Percentiles rank a stretch among this genome's conserved stretches.
phyloP scores from a whole-genome alignment of 2,797 vertebrate species.

The Fratercula arctica region DNA sequence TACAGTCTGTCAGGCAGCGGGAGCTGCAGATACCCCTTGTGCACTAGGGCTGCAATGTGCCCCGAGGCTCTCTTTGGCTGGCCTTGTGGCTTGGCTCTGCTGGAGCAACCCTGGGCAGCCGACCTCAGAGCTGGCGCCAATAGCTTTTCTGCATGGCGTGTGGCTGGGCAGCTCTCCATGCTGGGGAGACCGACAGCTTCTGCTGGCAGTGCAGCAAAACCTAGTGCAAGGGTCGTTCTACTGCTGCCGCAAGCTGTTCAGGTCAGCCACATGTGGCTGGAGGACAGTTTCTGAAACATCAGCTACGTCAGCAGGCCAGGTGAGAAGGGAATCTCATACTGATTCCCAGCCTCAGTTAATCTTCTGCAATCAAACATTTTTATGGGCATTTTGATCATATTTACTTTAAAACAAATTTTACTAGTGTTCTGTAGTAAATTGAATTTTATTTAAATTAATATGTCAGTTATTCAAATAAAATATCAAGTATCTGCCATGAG shows the following conservation, averaged over 20 bases:
- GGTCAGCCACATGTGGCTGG: not conserved
- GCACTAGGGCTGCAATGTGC: not conserved
- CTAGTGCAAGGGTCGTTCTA: not conserved
- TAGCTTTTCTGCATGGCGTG: fast-evolving
- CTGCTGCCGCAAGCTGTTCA: not conserved
- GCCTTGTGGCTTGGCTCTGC: fast-evolving
- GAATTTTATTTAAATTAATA: constrained; percentile 37
- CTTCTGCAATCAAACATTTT: not conserved
- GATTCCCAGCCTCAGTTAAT: not conserved
- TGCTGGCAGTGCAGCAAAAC: not conserved
- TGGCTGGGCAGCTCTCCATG: not conserved
- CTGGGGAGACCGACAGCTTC: no score
- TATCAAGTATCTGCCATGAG: not conserved
- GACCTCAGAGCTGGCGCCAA: no score
- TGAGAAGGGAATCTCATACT: fast-evolving
- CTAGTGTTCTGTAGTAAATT: not conserved
- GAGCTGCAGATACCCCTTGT: not conserved
- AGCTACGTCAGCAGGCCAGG: no score
- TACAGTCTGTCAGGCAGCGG: not conserved
- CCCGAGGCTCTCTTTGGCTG: fast-evolving
- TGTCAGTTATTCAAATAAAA: not conserved
- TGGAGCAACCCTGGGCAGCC: not conserved
- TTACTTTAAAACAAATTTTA: not conserved
- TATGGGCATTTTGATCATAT: not conserved
- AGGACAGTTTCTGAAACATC: not conserved